A percentile compares a stretch with the other conserved stretches of the same genome.
Evolutionary conservation across 2,113 vertebrate species (phyloP).

Genomic region (Clarias magur): DNA sequence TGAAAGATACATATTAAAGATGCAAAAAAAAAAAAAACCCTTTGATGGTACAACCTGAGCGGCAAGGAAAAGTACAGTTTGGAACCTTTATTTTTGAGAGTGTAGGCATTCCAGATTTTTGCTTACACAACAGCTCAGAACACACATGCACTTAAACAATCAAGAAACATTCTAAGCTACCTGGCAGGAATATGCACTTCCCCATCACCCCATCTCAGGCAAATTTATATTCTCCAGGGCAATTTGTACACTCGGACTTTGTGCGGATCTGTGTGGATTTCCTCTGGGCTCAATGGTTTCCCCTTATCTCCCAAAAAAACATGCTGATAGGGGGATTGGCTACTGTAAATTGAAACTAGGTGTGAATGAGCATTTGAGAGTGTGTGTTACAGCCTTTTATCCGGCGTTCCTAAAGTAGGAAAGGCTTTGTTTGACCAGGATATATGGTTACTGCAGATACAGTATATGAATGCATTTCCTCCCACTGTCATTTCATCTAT

Average conservation of each 20-base stretch:
- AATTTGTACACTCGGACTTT: background rate
- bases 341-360: background rate
- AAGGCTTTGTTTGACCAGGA: background rate
- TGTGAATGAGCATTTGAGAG: background rate
- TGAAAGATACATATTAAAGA: background rate
- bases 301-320: background rate
- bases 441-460: background rate
- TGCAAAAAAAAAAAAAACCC: background rate
- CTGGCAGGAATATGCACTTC: background rate
- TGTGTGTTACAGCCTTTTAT: background rate
- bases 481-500: background rate
- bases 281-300: background rate
- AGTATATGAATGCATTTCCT: background rate
- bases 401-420: background rate
- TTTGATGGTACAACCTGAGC: background rate
- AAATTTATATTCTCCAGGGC: background rate
- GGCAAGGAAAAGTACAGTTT: background rate
- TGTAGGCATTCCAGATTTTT: background rate
- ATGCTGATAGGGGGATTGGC: background rate
- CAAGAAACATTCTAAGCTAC: background rate
- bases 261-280: background rate
- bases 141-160: background rate
- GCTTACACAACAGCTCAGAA: background rate
- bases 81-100: background rate
- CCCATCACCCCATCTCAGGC: too few species aligned